A percentile compares a stretch with the other conserved stretches of the same genome.
Conservation (phyloP, 1,140 invertebrate genomes). For the Calosoma granatense region DNA sequence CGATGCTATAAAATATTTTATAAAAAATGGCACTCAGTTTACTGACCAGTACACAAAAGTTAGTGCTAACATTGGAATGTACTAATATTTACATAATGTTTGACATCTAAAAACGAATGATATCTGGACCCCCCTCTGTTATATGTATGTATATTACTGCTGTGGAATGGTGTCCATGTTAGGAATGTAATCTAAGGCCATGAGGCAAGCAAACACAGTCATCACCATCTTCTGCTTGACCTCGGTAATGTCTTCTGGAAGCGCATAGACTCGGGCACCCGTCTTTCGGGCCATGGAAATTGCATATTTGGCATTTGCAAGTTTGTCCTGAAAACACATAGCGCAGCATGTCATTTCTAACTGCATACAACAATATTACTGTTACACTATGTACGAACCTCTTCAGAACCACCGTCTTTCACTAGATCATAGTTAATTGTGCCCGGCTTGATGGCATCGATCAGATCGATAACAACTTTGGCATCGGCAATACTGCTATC, state of each 20-base stretch:
- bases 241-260: slow-evolving; percentile 99
- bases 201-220: slow-evolving; percentile 98
- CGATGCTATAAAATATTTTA: no score
- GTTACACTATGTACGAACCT: no score
- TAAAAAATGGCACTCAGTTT: no score
- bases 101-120: no score
- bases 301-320: slow-evolving; percentile 97
- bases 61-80: no score
- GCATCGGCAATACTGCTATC: slow-evolving; percentile 78
- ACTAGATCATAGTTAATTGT: slow-evolving; percentile 91
- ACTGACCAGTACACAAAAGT: no score
- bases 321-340: slow-evolving; percentile 65
- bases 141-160: no score
- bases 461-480: slow-evolving; percentile 85
- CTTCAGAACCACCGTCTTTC: slow-evolving; percentile 60
- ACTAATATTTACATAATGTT: no score
- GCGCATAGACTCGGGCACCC: slow-evolving; percentile 92
- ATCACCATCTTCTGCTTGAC: slow-evolving; percentile 98
- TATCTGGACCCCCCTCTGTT: no score
- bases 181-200: slow-evolving; percentile 92
- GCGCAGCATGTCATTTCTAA: slow-evolving; percentile 12
- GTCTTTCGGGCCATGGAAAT: slow-evolving; percentile 96
- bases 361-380: not conserved
- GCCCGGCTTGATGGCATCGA: slow-evolving; percentile 93
- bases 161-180: slow-evolving; percentile 53